phyloP scores from a whole-genome alignment of 2,113 vertebrate genomes.

The Sturnira hondurensis region DNA sequence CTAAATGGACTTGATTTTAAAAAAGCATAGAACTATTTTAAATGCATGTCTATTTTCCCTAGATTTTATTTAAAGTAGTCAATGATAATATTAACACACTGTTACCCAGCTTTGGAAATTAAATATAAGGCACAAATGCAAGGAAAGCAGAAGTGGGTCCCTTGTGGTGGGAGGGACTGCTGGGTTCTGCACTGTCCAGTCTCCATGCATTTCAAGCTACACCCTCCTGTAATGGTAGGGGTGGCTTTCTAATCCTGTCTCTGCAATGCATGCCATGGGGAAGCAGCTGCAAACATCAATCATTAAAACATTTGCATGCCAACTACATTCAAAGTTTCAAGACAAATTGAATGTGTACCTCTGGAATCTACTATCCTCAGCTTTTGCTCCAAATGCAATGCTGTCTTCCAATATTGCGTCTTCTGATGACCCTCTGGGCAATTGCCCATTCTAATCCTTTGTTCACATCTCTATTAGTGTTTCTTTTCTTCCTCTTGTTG shows the following conservation, averaged over 20 bases:
- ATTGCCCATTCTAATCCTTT: background rate
- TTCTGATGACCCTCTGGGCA: background rate
- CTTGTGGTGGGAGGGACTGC: background rate
- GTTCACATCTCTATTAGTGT: background rate
- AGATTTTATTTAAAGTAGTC: background rate
- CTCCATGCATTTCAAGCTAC: background rate
- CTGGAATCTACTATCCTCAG: background rate
- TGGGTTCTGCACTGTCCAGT: too few species aligned
- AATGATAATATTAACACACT: background rate
- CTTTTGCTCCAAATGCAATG: background rate
- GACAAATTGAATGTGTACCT: background rate
- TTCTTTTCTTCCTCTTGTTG: background rate
- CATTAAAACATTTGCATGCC: background rate
- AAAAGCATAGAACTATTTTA: background rate
- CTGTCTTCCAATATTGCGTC: background rate
- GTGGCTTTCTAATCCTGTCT: background rate
- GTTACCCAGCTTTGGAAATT: background rate
- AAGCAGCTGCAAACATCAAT: slow-evolving; percentile 1
- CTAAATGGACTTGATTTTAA: background rate
- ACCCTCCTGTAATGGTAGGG: background rate
- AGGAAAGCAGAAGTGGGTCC: background rate
- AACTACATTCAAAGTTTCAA: background rate
- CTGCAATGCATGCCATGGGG: background rate
- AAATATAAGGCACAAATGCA: background rate
- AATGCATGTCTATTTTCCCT: background rate